Conservation (phyloP, 2,113 vertebrate genomes). For the Peromyscus maniculatus region DNA sequence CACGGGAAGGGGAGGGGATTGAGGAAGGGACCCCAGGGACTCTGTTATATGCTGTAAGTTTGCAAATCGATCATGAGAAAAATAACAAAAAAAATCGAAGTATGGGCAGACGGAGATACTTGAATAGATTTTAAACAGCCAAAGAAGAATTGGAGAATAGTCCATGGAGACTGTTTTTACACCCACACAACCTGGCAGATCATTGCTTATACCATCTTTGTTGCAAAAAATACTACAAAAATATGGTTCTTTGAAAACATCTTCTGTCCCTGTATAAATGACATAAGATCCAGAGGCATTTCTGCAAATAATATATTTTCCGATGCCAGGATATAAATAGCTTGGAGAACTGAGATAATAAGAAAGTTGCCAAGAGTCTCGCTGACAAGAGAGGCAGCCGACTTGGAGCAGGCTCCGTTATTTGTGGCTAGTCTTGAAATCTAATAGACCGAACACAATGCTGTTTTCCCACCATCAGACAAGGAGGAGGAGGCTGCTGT, state of each 20-base stretch:
- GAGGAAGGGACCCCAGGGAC: background rate
- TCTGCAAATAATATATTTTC: slow-evolving; percentile 81
- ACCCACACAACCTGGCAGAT: slow-evolving; percentile 80
- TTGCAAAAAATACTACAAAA: slow-evolving; percentile 78
- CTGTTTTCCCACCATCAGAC: slow-evolving; percentile 3
- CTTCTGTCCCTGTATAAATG: slow-evolving; percentile 78
- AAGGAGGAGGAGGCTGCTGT: background rate
- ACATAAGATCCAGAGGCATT: slow-evolving; percentile 75
- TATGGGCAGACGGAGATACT: slow-evolving; percentile 31
- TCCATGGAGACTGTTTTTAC: slow-evolving; percentile 75
- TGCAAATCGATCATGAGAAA: slow-evolving; percentile 42
- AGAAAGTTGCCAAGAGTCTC: slow-evolving; percentile 73
- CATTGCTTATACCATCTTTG: slow-evolving; percentile 60
- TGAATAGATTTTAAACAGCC: slow-evolving; percentile 68
- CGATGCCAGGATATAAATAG: slow-evolving; percentile 79
- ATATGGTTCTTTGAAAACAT: slow-evolving; percentile 83
- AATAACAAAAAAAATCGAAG: slow-evolving; percentile 51
- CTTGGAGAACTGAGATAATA: slow-evolving; percentile 52
- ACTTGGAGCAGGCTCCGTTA: background rate
- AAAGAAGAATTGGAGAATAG: slow-evolving; percentile 60
- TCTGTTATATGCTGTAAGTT: background rate
- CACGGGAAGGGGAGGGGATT: background rate
- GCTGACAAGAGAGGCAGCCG: slow-evolving; percentile 58
- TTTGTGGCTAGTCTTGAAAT: slow-evolving; percentile 67
- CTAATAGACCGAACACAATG: slow-evolving; percentile 42